These are phyloP conservation scores for Pterostichus niger DNA, from an alignment of 2,888 invertebrate species.

Conservation along the genomic window DNA sequence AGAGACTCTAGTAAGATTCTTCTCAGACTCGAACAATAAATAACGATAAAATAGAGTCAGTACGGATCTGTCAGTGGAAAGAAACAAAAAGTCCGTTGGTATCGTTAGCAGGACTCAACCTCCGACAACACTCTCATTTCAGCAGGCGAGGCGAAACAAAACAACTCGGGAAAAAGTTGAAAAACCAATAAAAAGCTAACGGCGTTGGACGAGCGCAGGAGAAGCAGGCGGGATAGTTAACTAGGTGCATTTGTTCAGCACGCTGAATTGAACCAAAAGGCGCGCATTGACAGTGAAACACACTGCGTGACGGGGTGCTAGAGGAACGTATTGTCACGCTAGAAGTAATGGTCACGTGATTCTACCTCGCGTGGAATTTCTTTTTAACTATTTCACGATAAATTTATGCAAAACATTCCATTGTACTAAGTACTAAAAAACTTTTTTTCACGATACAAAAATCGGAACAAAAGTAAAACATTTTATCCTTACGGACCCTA, in stretches of 20 bases:
- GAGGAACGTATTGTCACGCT: constrained; percentile 5
- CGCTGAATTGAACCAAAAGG: not conserved
- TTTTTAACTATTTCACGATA: not conserved
- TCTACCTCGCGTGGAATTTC: not conserved
- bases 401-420: too few relatives aligned
- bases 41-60: not conserved
- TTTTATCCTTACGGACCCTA: too few relatives aligned
- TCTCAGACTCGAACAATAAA: not conserved
- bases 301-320: not conserved
- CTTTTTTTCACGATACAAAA: too few relatives aligned
- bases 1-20: too few relatives aligned
- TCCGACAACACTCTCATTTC: constrained; percentile 24
- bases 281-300: not conserved
- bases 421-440: too few relatives aligned
- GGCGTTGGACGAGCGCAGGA: not conserved
- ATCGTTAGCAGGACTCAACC: constrained; percentile 25
- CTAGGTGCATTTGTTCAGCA: constrained; percentile 39
- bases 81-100: constrained; percentile 19
- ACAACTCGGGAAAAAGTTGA: constrained; percentile 31
- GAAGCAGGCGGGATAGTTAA: constrained; percentile 5
- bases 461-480: too few relatives aligned
- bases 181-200: constrained; percentile 44
- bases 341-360: not conserved
- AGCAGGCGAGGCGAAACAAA: constrained; percentile 30
- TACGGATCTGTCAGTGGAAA: not conserved